Conservation (phyloP, 2,888 invertebrate species). For the Thysanoteuthis rhombus region DNA sequence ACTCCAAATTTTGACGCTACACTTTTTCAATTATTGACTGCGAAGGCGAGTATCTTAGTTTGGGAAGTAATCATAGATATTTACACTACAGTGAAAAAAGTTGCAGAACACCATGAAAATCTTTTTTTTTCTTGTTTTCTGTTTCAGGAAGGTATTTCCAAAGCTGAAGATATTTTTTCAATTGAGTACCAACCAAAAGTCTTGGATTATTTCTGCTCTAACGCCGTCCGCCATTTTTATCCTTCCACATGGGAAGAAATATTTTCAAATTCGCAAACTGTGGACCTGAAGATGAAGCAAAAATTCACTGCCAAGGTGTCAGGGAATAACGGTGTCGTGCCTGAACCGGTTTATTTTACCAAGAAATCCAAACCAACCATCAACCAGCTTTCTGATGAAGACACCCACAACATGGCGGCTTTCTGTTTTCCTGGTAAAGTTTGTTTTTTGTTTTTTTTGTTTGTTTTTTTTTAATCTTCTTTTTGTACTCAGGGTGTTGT, state of each 20-base stretch:
- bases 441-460: not conserved
- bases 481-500: too few species aligned
- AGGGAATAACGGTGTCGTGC: not conserved
- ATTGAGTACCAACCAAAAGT: not conserved
- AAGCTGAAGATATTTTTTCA: not conserved
- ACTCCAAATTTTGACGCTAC: too few species aligned
- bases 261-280: not conserved
- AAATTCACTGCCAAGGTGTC: not conserved
- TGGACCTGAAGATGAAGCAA: slow-evolving; percentile 29
- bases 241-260: not conserved
- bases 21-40: too few species aligned
- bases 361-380: not conserved
- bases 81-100: too few species aligned
- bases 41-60: too few species aligned
- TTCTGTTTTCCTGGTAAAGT: slow-evolving; percentile 64
- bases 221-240: slow-evolving; percentile 12
- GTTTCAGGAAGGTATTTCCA: not conserved
- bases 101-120: not conserved
- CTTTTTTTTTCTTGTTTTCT: not conserved
- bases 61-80: too few species aligned
- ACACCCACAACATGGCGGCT: slow-evolving; percentile 55
- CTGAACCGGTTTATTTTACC: not conserved
- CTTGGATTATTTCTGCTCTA: not conserved
- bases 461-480: too few species aligned
- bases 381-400: slow-evolving; percentile 56